These are phyloP conservation scores for Musca vetustissima DNA, from an alignment of 1,140 invertebrate species.

Conservation along the genomic window DNA sequence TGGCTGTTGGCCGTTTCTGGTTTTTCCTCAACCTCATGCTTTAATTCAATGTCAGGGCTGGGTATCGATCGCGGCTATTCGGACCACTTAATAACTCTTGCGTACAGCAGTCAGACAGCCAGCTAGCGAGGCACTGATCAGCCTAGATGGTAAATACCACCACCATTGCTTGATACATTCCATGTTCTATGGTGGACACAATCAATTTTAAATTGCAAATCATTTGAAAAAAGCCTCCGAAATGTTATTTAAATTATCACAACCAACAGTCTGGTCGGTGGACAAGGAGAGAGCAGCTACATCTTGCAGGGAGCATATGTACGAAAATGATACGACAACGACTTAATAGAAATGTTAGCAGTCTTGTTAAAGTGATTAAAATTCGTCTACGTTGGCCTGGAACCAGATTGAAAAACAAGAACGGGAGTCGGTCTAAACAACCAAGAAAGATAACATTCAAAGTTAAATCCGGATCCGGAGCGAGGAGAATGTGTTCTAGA, in stretches of 20 bases:
- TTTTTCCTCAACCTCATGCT: too few relatives aligned
- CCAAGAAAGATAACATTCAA: too few relatives aligned
- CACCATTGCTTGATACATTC: neutral
- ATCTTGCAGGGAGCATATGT: neutral
- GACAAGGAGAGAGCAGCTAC: too few relatives aligned
- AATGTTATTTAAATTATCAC: conserved; percentile 19
- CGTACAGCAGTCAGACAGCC: neutral
- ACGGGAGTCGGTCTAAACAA: too few relatives aligned
- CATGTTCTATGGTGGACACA: conserved; percentile 5
- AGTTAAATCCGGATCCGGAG: too few relatives aligned
- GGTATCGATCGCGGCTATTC: conserved; percentile 3
- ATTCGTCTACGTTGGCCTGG: neutral
- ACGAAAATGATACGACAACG: neutral
- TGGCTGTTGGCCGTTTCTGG: too few relatives aligned
- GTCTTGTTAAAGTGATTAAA: conserved; percentile 7
- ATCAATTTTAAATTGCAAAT: conserved; percentile 23
- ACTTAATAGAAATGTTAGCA: conserved; percentile 19
- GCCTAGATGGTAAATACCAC: neutral
- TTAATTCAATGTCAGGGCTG: too few relatives aligned
- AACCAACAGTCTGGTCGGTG: neutral
- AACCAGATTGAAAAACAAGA: too few relatives aligned
- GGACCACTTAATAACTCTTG: conserved; percentile 18
- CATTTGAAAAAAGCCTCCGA: conserved; percentile 17
- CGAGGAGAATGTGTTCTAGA: too few relatives aligned
- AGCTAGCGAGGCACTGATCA: neutral